Percentiles rank a stretch among this genome's conserved stretches.
Evolutionary conservation across 1,140 invertebrate genomes (phyloP).

Genomic region (Centruroides sculpturatus): DNA sequence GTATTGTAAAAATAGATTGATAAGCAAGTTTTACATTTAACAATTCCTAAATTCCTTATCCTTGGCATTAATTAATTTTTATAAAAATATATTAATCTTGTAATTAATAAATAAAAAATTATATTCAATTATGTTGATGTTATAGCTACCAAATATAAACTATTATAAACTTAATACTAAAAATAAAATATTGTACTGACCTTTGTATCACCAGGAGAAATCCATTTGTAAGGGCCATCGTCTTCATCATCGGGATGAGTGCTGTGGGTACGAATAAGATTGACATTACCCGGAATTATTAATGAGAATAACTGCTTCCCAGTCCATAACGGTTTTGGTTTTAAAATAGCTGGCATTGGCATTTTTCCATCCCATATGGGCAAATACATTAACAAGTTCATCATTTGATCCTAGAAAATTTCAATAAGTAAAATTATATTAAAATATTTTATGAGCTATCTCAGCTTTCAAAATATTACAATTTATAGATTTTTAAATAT

Average conservation of each 20-base stretch:
- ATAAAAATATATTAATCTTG: too few relatives aligned
- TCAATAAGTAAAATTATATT: conserved; percentile 19
- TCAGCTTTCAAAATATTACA: too few relatives aligned
- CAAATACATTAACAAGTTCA: conserved; percentile 97
- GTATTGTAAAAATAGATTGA: too few relatives aligned
- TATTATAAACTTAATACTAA: neutral
- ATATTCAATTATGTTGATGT: neutral
- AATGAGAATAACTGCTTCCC: conserved; percentile 94
- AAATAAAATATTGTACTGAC: conserved; percentile 33
- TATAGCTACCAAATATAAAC: neutral
- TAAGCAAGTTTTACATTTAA: too few relatives aligned
- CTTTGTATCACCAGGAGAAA: conserved; percentile 98
- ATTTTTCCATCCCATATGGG: conserved; percentile 99
- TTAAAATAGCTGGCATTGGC: conserved; percentile 94
- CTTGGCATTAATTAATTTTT: too few relatives aligned
- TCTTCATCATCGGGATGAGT: conserved; percentile 99
- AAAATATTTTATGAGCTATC: too few relatives aligned
- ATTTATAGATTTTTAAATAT: too few relatives aligned
- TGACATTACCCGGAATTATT: conserved; percentile 97
- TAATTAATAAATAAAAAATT: too few relatives aligned
- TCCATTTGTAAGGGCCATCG: conserved; percentile 97
- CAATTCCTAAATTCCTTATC: too few relatives aligned
- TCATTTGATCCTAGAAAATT: conserved; percentile 61
- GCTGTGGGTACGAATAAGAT: conserved; percentile 93
- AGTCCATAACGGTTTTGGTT: conserved; percentile 97